Conservation (phyloP, 92 coral and sea anemone species). For the Palythoa grandis region DNA sequence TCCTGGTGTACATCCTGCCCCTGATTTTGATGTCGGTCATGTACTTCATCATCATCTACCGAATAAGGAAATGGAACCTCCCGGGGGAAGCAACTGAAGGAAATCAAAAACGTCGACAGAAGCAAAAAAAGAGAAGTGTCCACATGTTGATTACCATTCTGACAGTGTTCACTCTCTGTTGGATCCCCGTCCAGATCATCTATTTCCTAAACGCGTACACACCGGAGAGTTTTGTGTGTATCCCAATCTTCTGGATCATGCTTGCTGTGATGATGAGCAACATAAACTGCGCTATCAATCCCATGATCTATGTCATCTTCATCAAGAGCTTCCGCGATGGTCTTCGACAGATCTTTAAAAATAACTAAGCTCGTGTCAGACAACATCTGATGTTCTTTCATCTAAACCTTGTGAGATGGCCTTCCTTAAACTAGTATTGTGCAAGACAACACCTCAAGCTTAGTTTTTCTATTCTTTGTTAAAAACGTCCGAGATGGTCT, state of each 20-base stretch:
- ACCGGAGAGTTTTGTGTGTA: neutral
- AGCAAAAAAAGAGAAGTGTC: constrained; percentile 9
- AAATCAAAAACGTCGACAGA: constrained; percentile 23
- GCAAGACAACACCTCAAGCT: no score
- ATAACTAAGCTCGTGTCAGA: neutral
- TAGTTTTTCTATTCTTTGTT: neutral
- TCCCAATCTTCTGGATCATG: neutral
- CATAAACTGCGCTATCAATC: constrained; percentile 29
- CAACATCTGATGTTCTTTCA: neutral
- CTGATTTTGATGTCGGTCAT: constrained; percentile 4
- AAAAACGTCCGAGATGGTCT: constrained; percentile 34
- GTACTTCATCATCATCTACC: constrained; percentile 18
- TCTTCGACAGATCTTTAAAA: constrained; percentile 18
- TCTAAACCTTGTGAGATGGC: neutral
- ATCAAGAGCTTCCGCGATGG: constrained; percentile 39
- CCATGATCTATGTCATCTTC: constrained; percentile 20
- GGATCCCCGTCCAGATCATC: constrained; percentile 29
- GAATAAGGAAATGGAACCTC: constrained; percentile 14
- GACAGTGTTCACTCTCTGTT: constrained; percentile 15
- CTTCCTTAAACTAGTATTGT: no score
- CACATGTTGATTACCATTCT: constrained; percentile 27
- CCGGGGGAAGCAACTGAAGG: constrained; percentile 18
- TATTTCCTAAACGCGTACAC: neutral
- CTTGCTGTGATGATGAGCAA: neutral
- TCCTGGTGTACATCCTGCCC: constrained; percentile 10